phyloP scores from a whole-genome alignment of 1,140 invertebrate species.

The Neodiprion pinetum region DNA sequence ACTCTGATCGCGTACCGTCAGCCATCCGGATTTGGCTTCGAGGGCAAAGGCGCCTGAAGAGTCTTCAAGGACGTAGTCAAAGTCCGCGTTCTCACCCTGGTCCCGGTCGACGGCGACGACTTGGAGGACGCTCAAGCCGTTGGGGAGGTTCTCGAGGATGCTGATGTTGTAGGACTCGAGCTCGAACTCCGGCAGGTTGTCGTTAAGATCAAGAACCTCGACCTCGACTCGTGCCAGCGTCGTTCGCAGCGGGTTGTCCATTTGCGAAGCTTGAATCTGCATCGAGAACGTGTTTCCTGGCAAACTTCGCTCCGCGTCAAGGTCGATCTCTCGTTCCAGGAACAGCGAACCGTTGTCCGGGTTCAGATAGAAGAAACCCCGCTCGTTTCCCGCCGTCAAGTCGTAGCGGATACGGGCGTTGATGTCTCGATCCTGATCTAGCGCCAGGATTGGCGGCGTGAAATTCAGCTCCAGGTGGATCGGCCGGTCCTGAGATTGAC shows the following conservation, averaged over 20 bases:
- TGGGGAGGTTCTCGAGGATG: constrained; percentile 89
- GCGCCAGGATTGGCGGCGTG: constrained; percentile 74
- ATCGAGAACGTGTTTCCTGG: constrained; percentile 77
- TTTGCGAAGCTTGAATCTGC: constrained; percentile 79
- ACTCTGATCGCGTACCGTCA: constrained; percentile 81
- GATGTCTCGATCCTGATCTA: constrained; percentile 77
- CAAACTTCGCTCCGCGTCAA: constrained; percentile 72
- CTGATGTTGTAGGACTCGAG: constrained; percentile 90
- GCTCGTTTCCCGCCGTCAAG: constrained; percentile 77
- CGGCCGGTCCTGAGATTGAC: constrained; percentile 64
- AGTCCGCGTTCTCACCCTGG: constrained; percentile 84
- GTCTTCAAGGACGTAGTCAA: constrained; percentile 80
- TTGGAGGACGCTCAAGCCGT: constrained; percentile 74
- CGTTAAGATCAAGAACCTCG: constrained; percentile 82
- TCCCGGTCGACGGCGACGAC: constrained; percentile 78
- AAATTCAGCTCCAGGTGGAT: constrained; percentile 75
- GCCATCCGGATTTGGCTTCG: constrained; percentile 80
- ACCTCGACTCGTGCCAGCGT: constrained; percentile 78
- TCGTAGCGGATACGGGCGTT: constrained; percentile 75
- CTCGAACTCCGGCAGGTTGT: constrained; percentile 85
- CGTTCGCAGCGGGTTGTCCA: constrained; percentile 79
- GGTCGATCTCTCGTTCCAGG: constrained; percentile 79
- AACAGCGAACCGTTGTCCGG: constrained; percentile 77
- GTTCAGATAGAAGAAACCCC: constrained; percentile 75
- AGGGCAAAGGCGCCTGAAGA: constrained; percentile 79